A percentile compares a stretch with the other conserved stretches of the same genome.
Conservation (phyloP, 2,797 vertebrate species). For the Valencia hispanica region DNA sequence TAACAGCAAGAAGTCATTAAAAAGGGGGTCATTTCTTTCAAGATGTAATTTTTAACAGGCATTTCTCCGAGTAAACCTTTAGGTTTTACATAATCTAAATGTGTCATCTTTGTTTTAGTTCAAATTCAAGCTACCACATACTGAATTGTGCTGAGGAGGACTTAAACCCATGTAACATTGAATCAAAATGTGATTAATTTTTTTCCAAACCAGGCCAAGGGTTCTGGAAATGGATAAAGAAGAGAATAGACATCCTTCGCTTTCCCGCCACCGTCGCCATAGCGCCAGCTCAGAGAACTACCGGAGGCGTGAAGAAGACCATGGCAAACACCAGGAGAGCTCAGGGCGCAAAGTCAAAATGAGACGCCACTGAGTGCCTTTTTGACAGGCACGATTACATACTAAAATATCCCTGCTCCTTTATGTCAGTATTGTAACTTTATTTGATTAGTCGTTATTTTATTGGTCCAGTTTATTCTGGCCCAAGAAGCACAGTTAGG, state of each 20-base stretch:
- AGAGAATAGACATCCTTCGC: slow-evolving; percentile 90
- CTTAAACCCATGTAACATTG: background rate
- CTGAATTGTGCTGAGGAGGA: background rate
- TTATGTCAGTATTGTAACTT: slow-evolving; percentile 45
- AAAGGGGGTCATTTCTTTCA: background rate
- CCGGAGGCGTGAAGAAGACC: slow-evolving; percentile 89
- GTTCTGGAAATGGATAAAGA: slow-evolving; percentile 99
- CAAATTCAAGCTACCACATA: background rate
- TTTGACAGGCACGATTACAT: slow-evolving; percentile 22
- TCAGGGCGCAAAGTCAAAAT: slow-evolving; percentile 94
- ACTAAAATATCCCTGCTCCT: slow-evolving; percentile 45
- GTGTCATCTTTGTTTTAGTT: background rate
- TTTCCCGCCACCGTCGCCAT: slow-evolving; percentile 78
- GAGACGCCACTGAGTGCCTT: slow-evolving; percentile 89
- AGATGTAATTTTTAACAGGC: background rate
- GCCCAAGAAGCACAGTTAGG: slow-evolving; percentile 40
- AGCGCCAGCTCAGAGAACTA: slow-evolving; percentile 91
- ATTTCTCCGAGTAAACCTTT: too few species aligned
- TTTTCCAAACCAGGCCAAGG: slow-evolving; percentile 83
- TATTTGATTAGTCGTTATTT: slow-evolving; percentile 39
- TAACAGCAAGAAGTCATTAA: too few species aligned
- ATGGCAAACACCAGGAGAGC: slow-evolving; percentile 82
- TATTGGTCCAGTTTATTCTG: slow-evolving; percentile 43
- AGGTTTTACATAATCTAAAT: background rate
- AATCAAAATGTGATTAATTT: slow-evolving; percentile 4